phyloP scores from a whole-genome alignment of 2,113 vertebrate species.

The Eulacestoma nigropectus region DNA sequence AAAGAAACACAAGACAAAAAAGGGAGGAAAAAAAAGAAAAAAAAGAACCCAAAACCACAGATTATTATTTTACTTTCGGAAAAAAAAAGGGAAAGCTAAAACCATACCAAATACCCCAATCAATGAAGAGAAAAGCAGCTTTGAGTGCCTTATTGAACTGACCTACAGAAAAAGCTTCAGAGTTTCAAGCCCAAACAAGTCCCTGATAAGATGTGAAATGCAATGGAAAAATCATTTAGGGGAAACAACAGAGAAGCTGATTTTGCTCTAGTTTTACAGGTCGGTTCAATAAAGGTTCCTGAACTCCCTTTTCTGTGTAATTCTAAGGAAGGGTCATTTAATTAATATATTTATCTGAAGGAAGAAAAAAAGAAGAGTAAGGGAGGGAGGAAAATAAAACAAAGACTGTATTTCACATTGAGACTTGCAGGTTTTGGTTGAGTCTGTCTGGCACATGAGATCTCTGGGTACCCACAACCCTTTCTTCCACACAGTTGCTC shows the following conservation, averaged over 20 bases:
- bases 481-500: background rate
- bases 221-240: constrained; percentile 65
- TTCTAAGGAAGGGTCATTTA: constrained; percentile 47
- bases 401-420: background rate
- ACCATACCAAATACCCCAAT: constrained; percentile 21
- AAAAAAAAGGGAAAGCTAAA: background rate
- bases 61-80: background rate
- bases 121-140: constrained; percentile 57
- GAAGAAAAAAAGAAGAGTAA: background rate
- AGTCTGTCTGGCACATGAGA: background rate
- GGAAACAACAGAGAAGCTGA: constrained; percentile 57
- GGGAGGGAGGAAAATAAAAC: constrained; percentile 11
- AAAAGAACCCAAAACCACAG: accelerated
- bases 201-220: constrained; percentile 65
- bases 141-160: constrained; percentile 61
- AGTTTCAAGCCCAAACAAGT: constrained; percentile 54
- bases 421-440: background rate
- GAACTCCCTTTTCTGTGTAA: constrained; percentile 50
- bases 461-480: background rate
- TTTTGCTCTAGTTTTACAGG: constrained; percentile 62
- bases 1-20: background rate
- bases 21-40: accelerated
- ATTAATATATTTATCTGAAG: constrained; percentile 60
- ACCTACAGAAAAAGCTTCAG: constrained; percentile 55
- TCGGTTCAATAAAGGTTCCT: constrained; percentile 45